A percentile compares a stretch with the other conserved stretches of the same genome.
phyloP scores from a whole-genome alignment of 1,140 invertebrate genomes.

The Myzus persicae region DNA sequence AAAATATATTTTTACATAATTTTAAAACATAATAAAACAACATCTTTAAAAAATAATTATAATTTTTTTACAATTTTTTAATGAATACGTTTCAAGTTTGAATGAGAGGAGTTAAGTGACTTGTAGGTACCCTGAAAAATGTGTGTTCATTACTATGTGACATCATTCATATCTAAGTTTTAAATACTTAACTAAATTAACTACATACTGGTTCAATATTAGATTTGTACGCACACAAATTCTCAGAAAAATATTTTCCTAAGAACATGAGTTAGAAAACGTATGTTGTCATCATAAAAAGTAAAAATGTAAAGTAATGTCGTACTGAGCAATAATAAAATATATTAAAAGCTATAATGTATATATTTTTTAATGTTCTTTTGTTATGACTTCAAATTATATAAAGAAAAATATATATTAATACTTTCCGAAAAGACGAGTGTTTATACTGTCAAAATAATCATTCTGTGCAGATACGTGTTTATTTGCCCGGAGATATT shows the following conservation, averaged over 20 bases:
- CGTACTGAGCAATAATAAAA: too few relatives aligned
- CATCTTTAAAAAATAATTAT: neutral
- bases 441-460: neutral
- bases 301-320: neutral
- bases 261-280: too few relatives aligned
- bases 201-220: neutral
- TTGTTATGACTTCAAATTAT: neutral
- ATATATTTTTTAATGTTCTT: neutral
- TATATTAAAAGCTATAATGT: too few relatives aligned
- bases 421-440: neutral
- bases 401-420: neutral
- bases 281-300: neutral
- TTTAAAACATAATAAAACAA: neutral
- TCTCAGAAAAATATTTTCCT: neutral
- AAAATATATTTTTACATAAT: too few relatives aligned
- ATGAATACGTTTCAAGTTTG: too few relatives aligned
- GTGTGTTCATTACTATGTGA: neutral
- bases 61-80: too few relatives aligned
- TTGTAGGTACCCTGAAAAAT: neutral
- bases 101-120: neutral
- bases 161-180: neutral
- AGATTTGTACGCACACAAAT: neutral
- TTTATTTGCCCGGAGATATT: neutral
- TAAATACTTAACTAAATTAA: neutral
- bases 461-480: neutral